Evolutionary conservation across 2,888 invertebrate species (phyloP).

Genomic region (Saturnia pavonia): DNA sequence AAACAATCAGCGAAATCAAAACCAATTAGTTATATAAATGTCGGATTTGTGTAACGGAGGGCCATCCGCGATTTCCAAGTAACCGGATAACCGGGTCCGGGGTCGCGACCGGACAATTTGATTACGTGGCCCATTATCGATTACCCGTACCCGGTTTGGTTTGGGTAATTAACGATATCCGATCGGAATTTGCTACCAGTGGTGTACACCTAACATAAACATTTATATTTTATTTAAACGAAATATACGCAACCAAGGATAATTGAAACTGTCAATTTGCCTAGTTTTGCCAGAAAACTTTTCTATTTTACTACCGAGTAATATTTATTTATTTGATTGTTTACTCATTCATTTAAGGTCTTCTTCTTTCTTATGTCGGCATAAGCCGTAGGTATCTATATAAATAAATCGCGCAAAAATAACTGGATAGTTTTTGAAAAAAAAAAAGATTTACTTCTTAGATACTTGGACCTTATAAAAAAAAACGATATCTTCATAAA

Average conservation of each 20-base stretch:
- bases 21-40: slow-evolving; percentile 30
- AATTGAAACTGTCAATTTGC: no score
- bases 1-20: slow-evolving; percentile 32
- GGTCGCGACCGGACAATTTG: slow-evolving; percentile 17
- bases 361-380: no score
- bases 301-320: no score
- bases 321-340: no score
- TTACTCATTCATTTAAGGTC: no score
- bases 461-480: no score
- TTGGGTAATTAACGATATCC: slow-evolving; percentile 9
- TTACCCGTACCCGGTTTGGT: not conserved
- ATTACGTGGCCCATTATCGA: not conserved
- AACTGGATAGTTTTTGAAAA: no score
- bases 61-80: not conserved
- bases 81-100: slow-evolving; percentile 7
- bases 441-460: no score
- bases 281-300: no score
- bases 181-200: not conserved
- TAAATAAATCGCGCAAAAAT: no score
- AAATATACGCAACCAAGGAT: not conserved
- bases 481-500: no score
- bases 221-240: not conserved
- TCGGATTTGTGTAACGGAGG: slow-evolving; percentile 27
- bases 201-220: not conserved
- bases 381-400: no score